Conservation (phyloP, 2,113 vertebrate species). For the Oryzias celebensis region DNA sequence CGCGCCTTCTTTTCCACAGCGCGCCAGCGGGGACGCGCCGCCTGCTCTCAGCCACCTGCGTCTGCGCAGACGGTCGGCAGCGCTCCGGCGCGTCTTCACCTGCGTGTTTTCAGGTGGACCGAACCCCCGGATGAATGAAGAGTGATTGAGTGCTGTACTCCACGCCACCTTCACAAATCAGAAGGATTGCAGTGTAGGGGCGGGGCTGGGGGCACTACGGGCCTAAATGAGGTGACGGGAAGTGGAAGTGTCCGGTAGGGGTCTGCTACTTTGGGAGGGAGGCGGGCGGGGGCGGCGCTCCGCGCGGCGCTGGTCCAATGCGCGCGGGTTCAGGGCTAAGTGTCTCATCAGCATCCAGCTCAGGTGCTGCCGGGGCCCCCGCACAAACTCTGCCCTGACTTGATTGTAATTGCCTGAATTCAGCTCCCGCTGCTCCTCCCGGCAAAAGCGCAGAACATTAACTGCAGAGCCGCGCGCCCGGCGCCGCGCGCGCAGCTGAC, state of each 20-base stretch:
- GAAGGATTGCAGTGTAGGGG: slow-evolving; percentile 60
- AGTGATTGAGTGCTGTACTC: slow-evolving; percentile 73
- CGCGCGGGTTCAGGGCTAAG: slow-evolving; percentile 94
- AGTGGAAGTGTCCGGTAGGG: slow-evolving; percentile 90
- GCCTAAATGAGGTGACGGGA: slow-evolving; percentile 69
- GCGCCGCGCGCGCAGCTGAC: slow-evolving; percentile 69
- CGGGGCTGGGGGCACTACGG: slow-evolving; percentile 56
- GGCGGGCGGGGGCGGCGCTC: slow-evolving; percentile 79
- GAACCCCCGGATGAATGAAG: slow-evolving; percentile 65
- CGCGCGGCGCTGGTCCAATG: slow-evolving; percentile 86
- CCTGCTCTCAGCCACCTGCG: slow-evolving; percentile 42
- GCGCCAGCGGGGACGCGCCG: slow-evolving; percentile 7
- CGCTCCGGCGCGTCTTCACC: no score
- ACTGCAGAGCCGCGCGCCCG: slow-evolving; percentile 68
- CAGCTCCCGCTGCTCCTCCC: slow-evolving; percentile 98
- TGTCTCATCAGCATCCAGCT: slow-evolving; percentile 99
- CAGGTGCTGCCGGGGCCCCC: slow-evolving; percentile 92
- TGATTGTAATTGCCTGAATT: slow-evolving; percentile 99
- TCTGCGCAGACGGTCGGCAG: not conserved
- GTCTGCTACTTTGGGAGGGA: slow-evolving; percentile 74
- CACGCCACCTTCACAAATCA: slow-evolving; percentile 63
- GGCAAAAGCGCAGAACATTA: slow-evolving; percentile 96
- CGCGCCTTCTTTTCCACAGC: slow-evolving; percentile 33
- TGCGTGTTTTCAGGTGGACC: no score
- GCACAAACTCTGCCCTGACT: slow-evolving; percentile 99